These are phyloP conservation scores for Siniperca undulata DNA, from an alignment of 2,797 vertebrate genomes.

Conservation along the genomic window DNA sequence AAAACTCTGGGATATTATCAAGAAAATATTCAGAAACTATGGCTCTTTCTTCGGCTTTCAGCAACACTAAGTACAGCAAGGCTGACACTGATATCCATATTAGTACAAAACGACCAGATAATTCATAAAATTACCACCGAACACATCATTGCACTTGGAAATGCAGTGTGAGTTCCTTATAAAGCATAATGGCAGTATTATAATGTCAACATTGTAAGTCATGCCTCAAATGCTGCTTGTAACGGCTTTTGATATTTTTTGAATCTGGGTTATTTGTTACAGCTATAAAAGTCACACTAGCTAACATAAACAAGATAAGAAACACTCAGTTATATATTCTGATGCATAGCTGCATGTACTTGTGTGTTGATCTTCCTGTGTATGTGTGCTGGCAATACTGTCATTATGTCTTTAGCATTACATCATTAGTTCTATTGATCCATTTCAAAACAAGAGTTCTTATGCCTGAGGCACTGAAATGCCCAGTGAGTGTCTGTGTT, in stretches of 20 bases:
- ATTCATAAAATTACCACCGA: neutral
- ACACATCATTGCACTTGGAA: neutral
- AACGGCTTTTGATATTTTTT: neutral
- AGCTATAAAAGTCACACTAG: neutral
- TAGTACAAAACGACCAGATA: neutral
- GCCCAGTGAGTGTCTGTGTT: constrained; percentile 8
- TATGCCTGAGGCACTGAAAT: constrained; percentile 2
- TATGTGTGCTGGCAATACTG: constrained; percentile 7
- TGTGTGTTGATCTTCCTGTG: neutral
- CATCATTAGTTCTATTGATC: constrained; percentile 28
- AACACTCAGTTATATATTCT: neutral
- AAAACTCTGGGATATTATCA: neutral
- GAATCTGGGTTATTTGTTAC: neutral
- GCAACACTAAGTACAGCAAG: too few species aligned
- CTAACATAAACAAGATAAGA: neutral
- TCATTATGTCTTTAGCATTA: constrained; percentile 20
- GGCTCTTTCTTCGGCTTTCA: too few species aligned
- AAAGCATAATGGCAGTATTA: neutral
- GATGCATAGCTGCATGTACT: neutral
- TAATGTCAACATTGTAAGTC: neutral
- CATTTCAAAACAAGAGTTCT: constrained; percentile 12
- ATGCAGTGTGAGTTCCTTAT: neutral
- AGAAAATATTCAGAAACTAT: neutral
- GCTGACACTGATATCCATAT: neutral
- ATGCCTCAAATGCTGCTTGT: neutral